Evolutionary conservation across 1,140 invertebrate species (phyloP), one percentile per base, ranked within the genome.

Genomic region (Zaprionus camerounensis): DNA sequence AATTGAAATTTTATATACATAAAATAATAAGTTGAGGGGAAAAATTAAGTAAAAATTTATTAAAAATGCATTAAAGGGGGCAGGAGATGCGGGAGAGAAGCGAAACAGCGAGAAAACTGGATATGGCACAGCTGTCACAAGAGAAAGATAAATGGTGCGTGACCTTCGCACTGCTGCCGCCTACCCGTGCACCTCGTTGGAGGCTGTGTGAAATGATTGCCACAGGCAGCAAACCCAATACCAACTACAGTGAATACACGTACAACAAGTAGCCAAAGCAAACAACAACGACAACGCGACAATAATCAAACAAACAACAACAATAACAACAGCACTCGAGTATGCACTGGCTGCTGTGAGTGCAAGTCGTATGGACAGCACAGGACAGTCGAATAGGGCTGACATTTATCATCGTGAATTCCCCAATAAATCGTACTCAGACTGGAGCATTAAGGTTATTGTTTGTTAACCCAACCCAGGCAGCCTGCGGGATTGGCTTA

Each of bases 1-100:
- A 81, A 87, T 88, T 90, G 81, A 88, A 76, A 82, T 90, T 90
- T 88, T 88, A 85, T 88, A 90, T 90, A 66, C 28, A 58, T n/a
- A 57, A 76, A 72, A 68, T 56, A 80, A 71, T 68, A 77, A 80
- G 56, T 64, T 69, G 64, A 44, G 58, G n/a, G 56, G 72, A 55
- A 82, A 81, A 78, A 84, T 88, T 90, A 90, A 85, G 69, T 56
- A 74, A 71, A 90, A 85, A 88, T 90, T 79, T 90, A 90, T 90
- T 90, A 88, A 88, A 87, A 90, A 76, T 76, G 75, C 78, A 88
- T 87, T 72, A 81, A 80, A 68, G 3, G 46, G 12, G 55, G 53
- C 36, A 72, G 38, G 28, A 26, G 55, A 65, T 46, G 65, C 38
- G 53, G 9, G 31, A 34, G 31, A 34, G 9, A 53, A 20, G 22